Conservation (phyloP, 2,797 vertebrate species). For the Mus spretus region DNA sequence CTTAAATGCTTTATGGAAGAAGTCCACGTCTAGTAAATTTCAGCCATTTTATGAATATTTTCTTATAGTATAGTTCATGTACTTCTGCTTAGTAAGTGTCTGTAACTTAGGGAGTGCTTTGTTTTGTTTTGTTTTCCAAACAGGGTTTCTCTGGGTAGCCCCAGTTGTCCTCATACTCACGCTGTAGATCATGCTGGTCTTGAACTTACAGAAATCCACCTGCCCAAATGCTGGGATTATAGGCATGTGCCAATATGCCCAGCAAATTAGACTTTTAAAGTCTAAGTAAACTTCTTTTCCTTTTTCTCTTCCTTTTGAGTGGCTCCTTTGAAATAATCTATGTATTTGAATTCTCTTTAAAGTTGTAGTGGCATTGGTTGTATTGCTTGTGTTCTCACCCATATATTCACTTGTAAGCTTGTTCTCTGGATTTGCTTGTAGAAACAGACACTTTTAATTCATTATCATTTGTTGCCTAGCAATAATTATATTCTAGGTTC, state of each 20-base stretch:
- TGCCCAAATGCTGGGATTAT: neutral
- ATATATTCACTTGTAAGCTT: constrained; percentile 16
- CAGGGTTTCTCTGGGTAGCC: neutral
- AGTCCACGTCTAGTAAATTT: constrained; percentile 56
- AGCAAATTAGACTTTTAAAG: constrained; percentile 56
- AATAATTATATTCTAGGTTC: neutral
- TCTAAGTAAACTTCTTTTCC: constrained; percentile 46
- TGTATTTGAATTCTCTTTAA: constrained; percentile 32
- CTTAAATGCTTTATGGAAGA: neutral
- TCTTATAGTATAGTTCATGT: constrained; percentile 36
- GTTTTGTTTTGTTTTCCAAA: neutral
- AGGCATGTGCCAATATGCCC: neutral
- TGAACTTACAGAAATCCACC: neutral
- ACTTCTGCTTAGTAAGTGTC: neutral
- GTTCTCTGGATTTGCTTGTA: constrained; percentile 61
- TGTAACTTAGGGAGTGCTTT: neutral
- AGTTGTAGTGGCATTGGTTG: constrained; percentile 46
- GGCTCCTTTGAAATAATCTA: constrained; percentile 37
- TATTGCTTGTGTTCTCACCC: constrained; percentile 41
- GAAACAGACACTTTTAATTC: constrained; percentile 43
- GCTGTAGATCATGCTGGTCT: neutral
- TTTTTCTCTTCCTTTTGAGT: constrained; percentile 46
- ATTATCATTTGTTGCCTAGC: neutral
- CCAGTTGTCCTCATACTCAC: neutral
- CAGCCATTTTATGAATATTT: constrained; percentile 21